These are phyloP conservation scores for Trematocara zebra DNA, from an alignment of 2,113 vertebrate genomes.

Conservation along the genomic window DNA sequence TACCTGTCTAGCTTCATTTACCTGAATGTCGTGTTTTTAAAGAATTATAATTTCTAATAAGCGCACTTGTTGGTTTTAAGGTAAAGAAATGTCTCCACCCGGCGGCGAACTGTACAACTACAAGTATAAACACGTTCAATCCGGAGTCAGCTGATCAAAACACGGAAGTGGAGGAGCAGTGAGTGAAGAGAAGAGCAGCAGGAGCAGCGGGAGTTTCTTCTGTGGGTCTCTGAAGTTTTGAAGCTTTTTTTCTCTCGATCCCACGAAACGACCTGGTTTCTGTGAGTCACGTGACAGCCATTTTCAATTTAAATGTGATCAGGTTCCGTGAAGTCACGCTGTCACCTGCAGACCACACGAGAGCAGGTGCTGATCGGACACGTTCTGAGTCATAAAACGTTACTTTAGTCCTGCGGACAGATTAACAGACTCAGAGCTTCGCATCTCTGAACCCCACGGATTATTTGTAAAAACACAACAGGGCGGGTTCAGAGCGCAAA, in stretches of 20 bases:
- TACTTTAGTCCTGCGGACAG: no score
- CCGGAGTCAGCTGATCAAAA: constrained; percentile 49
- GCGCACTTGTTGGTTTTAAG: background rate
- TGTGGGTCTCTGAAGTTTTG: background rate
- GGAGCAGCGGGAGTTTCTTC: background rate
- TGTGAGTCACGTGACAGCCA: background rate
- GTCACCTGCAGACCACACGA: background rate
- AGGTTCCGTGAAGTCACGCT: background rate
- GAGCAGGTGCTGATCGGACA: background rate
- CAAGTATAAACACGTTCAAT: fast-evolving
- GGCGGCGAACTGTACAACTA: fast-evolving
- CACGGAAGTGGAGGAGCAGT: constrained; percentile 32
- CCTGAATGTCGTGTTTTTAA: background rate
- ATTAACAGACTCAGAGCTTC: background rate
- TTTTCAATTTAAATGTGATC: no score
- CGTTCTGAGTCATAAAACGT: background rate
- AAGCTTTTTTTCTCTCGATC: background rate
- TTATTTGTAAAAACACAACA: background rate
- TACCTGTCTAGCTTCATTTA: background rate
- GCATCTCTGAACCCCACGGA: background rate
- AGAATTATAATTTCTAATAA: background rate
- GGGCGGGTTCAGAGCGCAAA: background rate
- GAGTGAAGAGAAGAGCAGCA: background rate
- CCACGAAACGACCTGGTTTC: background rate
- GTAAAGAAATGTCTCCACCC: background rate